Conservation (phyloP, 2,888 invertebrate species). For the Dryocosmus kuriphilus region DNA sequence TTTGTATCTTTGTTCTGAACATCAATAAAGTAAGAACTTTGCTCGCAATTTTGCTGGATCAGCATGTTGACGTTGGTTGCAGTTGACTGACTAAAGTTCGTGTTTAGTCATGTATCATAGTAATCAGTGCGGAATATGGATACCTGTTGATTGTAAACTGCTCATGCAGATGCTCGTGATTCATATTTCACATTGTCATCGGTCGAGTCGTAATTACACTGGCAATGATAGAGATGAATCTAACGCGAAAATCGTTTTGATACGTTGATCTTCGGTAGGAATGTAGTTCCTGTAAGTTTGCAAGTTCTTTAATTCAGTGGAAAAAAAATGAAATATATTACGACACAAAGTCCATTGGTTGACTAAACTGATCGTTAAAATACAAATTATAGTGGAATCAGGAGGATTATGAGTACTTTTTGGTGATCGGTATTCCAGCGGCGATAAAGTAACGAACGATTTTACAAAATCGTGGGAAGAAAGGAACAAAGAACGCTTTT, state of each 20-base stretch:
- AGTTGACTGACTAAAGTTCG: conserved; percentile 14
- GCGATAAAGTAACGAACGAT: conserved; percentile 1
- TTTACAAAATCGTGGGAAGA: conserved; percentile 40
- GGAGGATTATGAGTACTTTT: conserved; percentile 16
- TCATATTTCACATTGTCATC: conserved; percentile 37
- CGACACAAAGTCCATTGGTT: neutral
- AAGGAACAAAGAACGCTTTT: conserved; percentile 46
- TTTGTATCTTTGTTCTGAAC: neutral
- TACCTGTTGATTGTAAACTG: conserved; percentile 33
- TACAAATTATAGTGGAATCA: conserved; percentile 4
- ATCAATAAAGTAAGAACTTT: neutral
- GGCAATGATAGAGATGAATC: neutral
- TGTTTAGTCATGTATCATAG: conserved; percentile 29
- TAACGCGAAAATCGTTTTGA: conserved; percentile 10
- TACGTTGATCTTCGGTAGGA: conserved; percentile 15
- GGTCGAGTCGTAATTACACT: conserved; percentile 2
- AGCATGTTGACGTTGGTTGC: conserved; percentile 2
- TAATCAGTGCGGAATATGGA: conserved; percentile 33
- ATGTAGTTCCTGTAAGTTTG: neutral
- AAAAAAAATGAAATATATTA: neutral
- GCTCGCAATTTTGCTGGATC: neutral
- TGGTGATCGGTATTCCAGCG: conserved; percentile 21
- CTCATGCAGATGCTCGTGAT: conserved; percentile 22
- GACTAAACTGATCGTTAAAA: conserved; percentile 8
- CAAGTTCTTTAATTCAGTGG: neutral